phyloP scores from a whole-genome alignment of 2,888 invertebrate genomes.

The Caenorhabditis imperialis region DNA sequence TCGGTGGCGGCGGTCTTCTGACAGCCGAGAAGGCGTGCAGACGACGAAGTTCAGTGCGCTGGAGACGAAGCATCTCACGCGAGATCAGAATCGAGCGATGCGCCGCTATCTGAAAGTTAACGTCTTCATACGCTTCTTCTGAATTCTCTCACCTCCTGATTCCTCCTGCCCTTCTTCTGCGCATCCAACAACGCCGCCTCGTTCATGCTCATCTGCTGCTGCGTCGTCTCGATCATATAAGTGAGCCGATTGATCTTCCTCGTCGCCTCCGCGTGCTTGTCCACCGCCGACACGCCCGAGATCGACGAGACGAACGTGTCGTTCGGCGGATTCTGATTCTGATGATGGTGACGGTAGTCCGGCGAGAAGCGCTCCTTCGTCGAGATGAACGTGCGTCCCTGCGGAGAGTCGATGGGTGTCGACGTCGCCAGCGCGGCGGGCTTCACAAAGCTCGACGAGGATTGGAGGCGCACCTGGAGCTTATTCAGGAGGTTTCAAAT shows the following conservation, averaged over 20 bases:
- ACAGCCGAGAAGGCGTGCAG: constrained; percentile 50
- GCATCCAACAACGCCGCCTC: constrained; percentile 44
- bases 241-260: constrained; percentile 33
- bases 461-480: constrained; percentile 1
- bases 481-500: background rate
- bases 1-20: constrained; percentile 53
- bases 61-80: constrained; percentile 49
- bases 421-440: constrained; percentile 60
- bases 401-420: constrained; percentile 53
- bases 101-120: constrained; percentile 40
- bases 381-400: constrained; percentile 5
- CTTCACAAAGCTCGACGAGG: no score
- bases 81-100: constrained; percentile 55
- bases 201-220: constrained; percentile 47
- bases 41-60: constrained; percentile 52
- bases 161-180: constrained; percentile 26
- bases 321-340: constrained; percentile 6
- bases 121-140: background rate
- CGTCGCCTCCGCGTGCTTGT: constrained; percentile 25
- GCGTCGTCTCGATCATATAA: constrained; percentile 54
- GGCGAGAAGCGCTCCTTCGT: constrained; percentile 1
- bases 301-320: constrained; percentile 50
- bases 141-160: constrained; percentile 22
- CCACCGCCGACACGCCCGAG: constrained; percentile 26
- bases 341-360: constrained; percentile 1